These are phyloP conservation scores for Gryllus bimaculatus DNA, from an alignment of 1,140 invertebrate species.

Conservation along the genomic window DNA sequence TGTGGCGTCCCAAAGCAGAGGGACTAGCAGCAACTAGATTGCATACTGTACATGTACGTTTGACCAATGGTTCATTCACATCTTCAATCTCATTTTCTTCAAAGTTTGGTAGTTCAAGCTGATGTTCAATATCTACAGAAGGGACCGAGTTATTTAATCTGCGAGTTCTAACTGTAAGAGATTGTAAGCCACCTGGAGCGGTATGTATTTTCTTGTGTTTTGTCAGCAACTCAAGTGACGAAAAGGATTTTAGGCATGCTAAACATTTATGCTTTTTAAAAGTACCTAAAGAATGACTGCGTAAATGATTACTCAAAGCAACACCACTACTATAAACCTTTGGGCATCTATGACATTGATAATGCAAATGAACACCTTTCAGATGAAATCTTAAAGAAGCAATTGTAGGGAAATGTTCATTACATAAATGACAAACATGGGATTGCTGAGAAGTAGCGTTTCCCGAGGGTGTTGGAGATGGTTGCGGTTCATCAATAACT, in stretches of 20 bases:
- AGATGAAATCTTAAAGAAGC: background rate
- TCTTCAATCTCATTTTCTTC: background rate
- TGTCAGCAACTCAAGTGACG: background rate
- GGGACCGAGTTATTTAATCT: background rate
- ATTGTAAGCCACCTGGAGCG: background rate
- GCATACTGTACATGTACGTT: constrained; percentile 12
- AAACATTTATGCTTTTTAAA: background rate
- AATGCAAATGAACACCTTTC: constrained; percentile 9
- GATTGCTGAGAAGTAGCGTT: background rate
- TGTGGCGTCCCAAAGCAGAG: constrained; percentile 12
- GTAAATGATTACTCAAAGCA: constrained; percentile 17
- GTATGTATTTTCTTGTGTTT: constrained; percentile 8
- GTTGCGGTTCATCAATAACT: background rate
- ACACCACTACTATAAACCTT: constrained; percentile 12
- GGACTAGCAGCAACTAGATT: constrained; percentile 7
- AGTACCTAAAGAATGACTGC: constrained; percentile 7
- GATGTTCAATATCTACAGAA: background rate
- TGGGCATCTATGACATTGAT: constrained; percentile 13
- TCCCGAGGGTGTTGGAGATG: background rate
- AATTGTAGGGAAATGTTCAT: background rate
- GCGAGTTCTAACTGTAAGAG: too few relatives aligned
- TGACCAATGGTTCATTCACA: background rate
- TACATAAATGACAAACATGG: background rate
- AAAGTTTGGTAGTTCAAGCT: background rate
- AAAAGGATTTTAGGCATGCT: constrained; percentile 6